phyloP scores from a whole-genome alignment of 2,888 invertebrate genomes.

The Eucriotettix oculatus region DNA sequence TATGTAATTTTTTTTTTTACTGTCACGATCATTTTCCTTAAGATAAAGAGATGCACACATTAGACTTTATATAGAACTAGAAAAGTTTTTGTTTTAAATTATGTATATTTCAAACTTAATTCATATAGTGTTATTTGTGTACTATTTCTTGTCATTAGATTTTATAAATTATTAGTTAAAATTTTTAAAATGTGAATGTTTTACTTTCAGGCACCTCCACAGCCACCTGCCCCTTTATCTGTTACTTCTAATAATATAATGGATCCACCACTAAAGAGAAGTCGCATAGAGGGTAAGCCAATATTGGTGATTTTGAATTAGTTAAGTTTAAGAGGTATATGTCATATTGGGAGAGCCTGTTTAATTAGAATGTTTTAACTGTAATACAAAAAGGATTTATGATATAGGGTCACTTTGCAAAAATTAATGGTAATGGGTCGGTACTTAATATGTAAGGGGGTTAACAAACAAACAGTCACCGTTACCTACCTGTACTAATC shows the following conservation, averaged over 20 bases:
- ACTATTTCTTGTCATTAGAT: no score
- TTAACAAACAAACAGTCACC: background rate
- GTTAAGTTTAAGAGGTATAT: background rate
- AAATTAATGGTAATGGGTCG: background rate
- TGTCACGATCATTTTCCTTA: no score
- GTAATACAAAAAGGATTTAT: background rate
- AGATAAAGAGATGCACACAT: no score
- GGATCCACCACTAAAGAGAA: background rate
- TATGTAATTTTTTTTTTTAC: no score
- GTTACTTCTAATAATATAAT: background rate
- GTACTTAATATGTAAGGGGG: background rate
- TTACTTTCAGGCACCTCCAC: background rate
- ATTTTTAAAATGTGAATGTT: background rate
- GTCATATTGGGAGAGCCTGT: background rate
- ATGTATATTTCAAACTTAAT: no score
- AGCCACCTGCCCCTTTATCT: background rate
- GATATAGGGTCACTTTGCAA: background rate
- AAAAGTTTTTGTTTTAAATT: no score
- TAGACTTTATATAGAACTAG: no score
- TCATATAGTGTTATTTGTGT: no score
- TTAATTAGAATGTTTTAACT: background rate
- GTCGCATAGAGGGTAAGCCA: background rate
- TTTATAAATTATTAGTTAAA: no score
- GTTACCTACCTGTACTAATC: conserved; percentile 23
- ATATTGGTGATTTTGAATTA: background rate